Evolutionary conservation across 2,113 vertebrate genomes (phyloP), one percentile per base, ranked within the genome.

Genomic region (Oreocharis arfaki): DNA sequence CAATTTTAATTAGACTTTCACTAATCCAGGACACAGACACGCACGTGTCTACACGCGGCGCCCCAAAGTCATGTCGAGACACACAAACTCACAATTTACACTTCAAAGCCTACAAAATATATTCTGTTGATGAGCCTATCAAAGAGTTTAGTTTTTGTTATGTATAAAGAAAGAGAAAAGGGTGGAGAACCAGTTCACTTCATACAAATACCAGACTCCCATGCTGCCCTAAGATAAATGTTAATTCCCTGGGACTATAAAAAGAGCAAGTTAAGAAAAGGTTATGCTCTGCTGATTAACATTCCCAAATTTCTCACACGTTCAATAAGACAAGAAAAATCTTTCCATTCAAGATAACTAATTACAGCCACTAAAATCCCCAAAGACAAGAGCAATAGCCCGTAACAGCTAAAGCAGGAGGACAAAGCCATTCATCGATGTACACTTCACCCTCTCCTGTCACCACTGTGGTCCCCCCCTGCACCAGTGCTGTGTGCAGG

Each of bases 31-130:
- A 73, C 93, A 73, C 50, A 91, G 69, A 57, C 53, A 53, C 0
- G 4, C 56, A 21, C 1, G 0, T 0, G 1, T 46, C 77, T 74
- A 80, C 47, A 84, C 1, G 0, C 0, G 0, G 69, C 1, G 0
- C 60, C 80, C 81, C 69, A 71, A 84, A 87, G 60, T 94, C 80
- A 60, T 3, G 17, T 41, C 1, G 10, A 88, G 80, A 78, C 39
- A 93, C 49, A 75, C 35, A 59, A 49, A 90, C 64, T 75, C 80
- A 94, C 37, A 41, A 91, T 87, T 91, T 92, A 64, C 46, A 87
- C 64, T 89, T 95, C 91, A 93, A 94, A 96, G 84, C 20, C 75
- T 41, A 73, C 28, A 82, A 89, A 91, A 87, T 33, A 46, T 0
- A 44, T 89, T 68, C 73, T 89, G 87, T 42, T 89, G 81, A 69